A percentile compares a stretch with the other conserved stretches of the same genome.
Evolutionary conservation across 1,140 invertebrate genomes (phyloP).

Genomic region (Meteorus sp.): DNA sequence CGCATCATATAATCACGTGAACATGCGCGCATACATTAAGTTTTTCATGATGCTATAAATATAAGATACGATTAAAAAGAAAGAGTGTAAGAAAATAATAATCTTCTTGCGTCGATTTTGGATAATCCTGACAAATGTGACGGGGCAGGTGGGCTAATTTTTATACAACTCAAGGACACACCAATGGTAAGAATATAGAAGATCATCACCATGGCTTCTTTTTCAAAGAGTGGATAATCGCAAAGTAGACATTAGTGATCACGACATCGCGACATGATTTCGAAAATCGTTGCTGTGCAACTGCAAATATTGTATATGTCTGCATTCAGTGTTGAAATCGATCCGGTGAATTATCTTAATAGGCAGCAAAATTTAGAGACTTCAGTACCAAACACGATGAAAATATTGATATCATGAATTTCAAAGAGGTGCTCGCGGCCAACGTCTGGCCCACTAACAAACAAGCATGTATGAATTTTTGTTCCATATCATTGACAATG

Average conservation of each 20-base stretch:
- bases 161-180: neutral
- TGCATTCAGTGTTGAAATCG: too few relatives aligned
- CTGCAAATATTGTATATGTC: too few relatives aligned
- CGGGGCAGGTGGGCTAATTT: slow-evolving; percentile 20
- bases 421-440: too few relatives aligned
- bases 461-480: too few relatives aligned
- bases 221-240: slow-evolving; percentile 14
- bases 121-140: slow-evolving; percentile 17
- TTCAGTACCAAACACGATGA: too few relatives aligned
- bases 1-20: too few relatives aligned
- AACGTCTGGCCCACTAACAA: too few relatives aligned
- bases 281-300: neutral
- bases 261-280: neutral
- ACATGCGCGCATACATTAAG: slow-evolving; percentile 8
- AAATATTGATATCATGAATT: too few relatives aligned
- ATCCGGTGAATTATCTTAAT: too few relatives aligned
- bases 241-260: neutral
- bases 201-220: slow-evolving; percentile 4
- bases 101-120: neutral
- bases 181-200: neutral
- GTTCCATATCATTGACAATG: too few relatives aligned
- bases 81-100: neutral
- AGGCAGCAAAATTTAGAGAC: too few relatives aligned
- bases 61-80: slow-evolving; percentile 4
- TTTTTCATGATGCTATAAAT: slow-evolving; percentile 12